These are phyloP conservation scores for Diploptera punctata DNA, from an alignment of 2,888 invertebrate genomes.

Conservation along the genomic window DNA sequence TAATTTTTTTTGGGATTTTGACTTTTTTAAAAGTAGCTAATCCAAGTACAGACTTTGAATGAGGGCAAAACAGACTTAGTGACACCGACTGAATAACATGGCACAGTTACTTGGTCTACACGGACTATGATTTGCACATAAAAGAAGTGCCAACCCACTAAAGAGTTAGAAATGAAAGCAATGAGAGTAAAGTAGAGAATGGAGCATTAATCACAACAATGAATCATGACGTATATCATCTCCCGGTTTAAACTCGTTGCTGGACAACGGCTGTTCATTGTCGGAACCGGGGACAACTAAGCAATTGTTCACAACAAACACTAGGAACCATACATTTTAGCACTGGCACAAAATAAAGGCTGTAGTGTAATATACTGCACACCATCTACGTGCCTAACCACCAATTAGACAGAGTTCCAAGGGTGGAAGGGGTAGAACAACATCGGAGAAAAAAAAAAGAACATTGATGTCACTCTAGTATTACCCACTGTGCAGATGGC, in stretches of 20 bases:
- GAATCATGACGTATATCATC: constrained; percentile 5
- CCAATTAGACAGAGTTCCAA: constrained; percentile 21
- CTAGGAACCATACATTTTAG: constrained; percentile 6
- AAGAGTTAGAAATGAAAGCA: constrained; percentile 6
- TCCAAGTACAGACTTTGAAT: no score
- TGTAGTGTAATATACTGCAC: constrained; percentile 24
- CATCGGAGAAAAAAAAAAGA: neutral
- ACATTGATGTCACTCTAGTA: constrained; percentile 14
- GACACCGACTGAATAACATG: no score
- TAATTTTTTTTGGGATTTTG: no score
- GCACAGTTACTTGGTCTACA: no score
- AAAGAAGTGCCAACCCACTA: no score
- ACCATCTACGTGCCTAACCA: constrained; percentile 26
- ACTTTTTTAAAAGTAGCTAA: no score
- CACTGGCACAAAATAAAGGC: constrained; percentile 19
- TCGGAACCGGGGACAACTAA: neutral
- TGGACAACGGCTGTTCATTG: constrained; percentile 26
- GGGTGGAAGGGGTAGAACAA: neutral
- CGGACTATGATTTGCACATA: no score
- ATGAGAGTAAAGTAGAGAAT: neutral
- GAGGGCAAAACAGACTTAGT: no score
- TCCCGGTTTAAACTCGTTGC: constrained; percentile 12
- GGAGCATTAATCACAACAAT: constrained; percentile 27
- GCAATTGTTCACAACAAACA: constrained; percentile 26
- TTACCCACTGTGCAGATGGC: constrained; percentile 13